These are phyloP conservation scores for Peromyscus polionotus DNA, from an alignment of 2,113 vertebrate genomes.

Conservation along the genomic window DNA sequence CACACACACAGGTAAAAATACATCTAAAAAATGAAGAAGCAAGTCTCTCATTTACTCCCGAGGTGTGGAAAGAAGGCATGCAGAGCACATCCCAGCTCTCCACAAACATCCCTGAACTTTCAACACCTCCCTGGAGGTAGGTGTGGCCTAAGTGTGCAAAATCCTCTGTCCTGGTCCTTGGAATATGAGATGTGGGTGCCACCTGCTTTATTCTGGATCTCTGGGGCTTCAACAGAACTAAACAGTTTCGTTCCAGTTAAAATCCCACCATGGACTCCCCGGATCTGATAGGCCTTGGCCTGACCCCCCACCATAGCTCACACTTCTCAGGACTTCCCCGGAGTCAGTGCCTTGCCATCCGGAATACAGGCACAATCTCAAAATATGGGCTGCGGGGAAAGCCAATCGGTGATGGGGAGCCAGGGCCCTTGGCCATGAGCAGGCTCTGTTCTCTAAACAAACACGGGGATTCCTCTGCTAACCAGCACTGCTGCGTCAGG, in stretches of 20 bases:
- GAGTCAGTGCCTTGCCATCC: neutral
- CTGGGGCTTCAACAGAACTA: neutral
- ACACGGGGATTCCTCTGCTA: conserved; percentile 68
- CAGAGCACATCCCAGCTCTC: neutral
- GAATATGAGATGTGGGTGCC: neutral
- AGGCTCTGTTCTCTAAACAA: conserved; percentile 36
- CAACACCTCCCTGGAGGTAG: neutral
- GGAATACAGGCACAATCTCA: neutral
- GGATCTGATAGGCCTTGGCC: neutral
- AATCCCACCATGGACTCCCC: neutral
- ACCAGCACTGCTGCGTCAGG: conserved; percentile 47
- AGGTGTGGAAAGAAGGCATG: neutral
- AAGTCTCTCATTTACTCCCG: neutral
- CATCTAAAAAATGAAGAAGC: neutral
- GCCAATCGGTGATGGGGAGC: neutral
- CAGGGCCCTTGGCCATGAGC: conserved; percentile 11
- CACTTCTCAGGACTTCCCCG: neutral
- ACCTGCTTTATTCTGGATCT: conserved; percentile 24
- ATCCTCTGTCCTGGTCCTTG: neutral
- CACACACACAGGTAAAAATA: neutral
- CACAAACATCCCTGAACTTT: neutral
- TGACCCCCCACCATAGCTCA: neutral
- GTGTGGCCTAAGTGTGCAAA: neutral
- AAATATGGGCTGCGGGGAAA: neutral
- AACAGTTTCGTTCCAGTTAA: neutral